Evolutionary conservation across 2,797 vertebrate genomes (phyloP), one percentile per base, ranked within the genome.

Genomic region (Dicrostonyx torquatus): DNA sequence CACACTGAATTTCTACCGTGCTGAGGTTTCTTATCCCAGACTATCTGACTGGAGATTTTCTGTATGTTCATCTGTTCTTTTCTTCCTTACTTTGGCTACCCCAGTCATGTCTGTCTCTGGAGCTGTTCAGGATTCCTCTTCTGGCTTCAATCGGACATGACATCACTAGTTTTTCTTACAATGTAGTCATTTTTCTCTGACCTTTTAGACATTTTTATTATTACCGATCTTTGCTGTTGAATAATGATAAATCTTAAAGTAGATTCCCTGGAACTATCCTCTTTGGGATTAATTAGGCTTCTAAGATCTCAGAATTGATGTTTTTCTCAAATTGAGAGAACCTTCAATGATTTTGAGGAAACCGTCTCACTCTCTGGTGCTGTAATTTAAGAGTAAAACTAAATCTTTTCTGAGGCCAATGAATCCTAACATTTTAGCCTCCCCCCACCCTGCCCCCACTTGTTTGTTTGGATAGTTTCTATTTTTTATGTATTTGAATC

Each of bases 281-380:
- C 68, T 55, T 87, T 90, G 60, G 48, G 7, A 53, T 87, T 90
- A 90, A 90, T 72, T 94, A 82, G 77, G 22, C 34, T 31, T 87
- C 72, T 83, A 83, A 43, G 15, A 77, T 77, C 76, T 92, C 40
- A 77, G n/a, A 60, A 40, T 77, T 82, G 80, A 70, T 34, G 72
- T 15, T 53, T 92, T 94, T 64, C 50, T 40, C 24, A 64, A 77
- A 55, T 90, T 77, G 76, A 76, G 43, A 87, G 89, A 94, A 83
- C 37, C 8, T 29, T 55, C 37, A 40, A 62, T 55, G 5, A 90
- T 40, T 80, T 90, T 72, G 22, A 50, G 76, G 73, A 26, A 4
- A 70, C 26, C 18, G 11, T 72, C 24, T 45, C 31, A 10, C 29
- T 15, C 29, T 14, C 12, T 55, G 6, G 12, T 43, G n/a, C 24